A percentile compares a stretch with the other conserved stretches of the same genome.
phyloP scores from a whole-genome alignment of 2,797 vertebrate species.

The Danio jaintianensis region DNA sequence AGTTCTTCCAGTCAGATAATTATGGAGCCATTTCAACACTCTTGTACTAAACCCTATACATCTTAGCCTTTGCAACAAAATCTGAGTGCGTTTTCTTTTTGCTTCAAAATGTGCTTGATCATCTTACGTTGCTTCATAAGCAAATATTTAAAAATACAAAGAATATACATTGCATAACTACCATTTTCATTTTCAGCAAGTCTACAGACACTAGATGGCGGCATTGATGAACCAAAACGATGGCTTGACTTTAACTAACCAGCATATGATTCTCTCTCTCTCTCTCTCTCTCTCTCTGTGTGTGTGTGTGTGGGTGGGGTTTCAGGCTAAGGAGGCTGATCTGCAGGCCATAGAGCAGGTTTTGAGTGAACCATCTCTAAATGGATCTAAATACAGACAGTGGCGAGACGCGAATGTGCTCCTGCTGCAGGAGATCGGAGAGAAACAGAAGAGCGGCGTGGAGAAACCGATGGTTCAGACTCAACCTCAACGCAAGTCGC shows the following conservation, averaged over 20 bases:
- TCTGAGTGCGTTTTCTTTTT: no score
- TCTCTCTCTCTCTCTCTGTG: slow-evolving; percentile 15
- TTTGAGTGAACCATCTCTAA: slow-evolving; percentile 78
- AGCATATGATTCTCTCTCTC: slow-evolving; percentile 26
- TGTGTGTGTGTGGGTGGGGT: no score
- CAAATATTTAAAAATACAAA: no score
- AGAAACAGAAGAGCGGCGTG: slow-evolving; percentile 38
- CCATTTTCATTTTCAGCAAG: not conserved
- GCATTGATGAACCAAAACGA: not conserved
- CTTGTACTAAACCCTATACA: no score
- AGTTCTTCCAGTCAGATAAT: no score
- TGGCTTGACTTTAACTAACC: not conserved
- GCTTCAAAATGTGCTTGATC: no score
- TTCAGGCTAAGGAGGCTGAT: slow-evolving; percentile 85
- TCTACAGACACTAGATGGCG: slow-evolving; percentile 30
- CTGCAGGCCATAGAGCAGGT: slow-evolving; percentile 82
- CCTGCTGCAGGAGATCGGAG: slow-evolving; percentile 82
- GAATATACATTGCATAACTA: not conserved
- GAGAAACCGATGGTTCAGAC: not conserved
- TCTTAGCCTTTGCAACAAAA: no score
- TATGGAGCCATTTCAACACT: no score
- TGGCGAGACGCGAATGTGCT: slow-evolving; percentile 82
- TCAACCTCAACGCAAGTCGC: not conserved
- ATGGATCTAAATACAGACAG: slow-evolving; percentile 77
- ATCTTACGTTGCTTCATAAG: no score